Percentiles rank a stretch among this genome's conserved stretches.
phyloP scores from a whole-genome alignment of 2,113 vertebrate species.

The Microtus ochrogaster region DNA sequence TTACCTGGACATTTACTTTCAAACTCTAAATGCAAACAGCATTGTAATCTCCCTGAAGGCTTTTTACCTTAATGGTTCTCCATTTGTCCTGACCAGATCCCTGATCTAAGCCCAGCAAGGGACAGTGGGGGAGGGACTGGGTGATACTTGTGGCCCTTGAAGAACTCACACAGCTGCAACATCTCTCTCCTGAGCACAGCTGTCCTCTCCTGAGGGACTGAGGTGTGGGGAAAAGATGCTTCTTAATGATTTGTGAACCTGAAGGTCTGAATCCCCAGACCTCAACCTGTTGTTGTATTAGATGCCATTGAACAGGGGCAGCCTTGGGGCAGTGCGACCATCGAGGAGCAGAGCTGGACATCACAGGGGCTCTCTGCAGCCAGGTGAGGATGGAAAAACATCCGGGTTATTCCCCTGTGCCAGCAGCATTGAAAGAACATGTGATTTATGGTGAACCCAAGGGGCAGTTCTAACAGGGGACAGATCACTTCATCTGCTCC shows the following conservation, averaged over 20 bases:
- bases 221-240: accelerated
- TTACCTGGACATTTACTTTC: not conserved
- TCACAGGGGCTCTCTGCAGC: accelerated
- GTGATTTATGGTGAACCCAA: accelerated
- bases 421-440: accelerated
- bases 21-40: constrained; percentile 14
- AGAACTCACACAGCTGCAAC: not conserved
- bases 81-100: not conserved
- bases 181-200: accelerated
- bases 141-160: too few relatives aligned
- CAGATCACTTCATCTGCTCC: not conserved
- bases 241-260: not conserved
- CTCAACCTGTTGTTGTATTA: not conserved
- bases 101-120: not conserved
- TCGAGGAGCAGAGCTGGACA: accelerated
- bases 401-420: accelerated
- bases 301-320: accelerated
- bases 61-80: not conserved
- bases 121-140: not conserved
- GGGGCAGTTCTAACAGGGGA: not conserved
- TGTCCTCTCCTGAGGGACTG: accelerated
- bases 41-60: not conserved
- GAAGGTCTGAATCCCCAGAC: accelerated
- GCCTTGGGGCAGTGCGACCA: not conserved
- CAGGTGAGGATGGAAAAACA: not conserved